Percentiles rank a stretch among this genome's conserved stretches.
These are phyloP conservation scores for Pangasius mekongensis DNA, from an alignment of 2,797 vertebrate species.

Conservation along the genomic window DNA sequence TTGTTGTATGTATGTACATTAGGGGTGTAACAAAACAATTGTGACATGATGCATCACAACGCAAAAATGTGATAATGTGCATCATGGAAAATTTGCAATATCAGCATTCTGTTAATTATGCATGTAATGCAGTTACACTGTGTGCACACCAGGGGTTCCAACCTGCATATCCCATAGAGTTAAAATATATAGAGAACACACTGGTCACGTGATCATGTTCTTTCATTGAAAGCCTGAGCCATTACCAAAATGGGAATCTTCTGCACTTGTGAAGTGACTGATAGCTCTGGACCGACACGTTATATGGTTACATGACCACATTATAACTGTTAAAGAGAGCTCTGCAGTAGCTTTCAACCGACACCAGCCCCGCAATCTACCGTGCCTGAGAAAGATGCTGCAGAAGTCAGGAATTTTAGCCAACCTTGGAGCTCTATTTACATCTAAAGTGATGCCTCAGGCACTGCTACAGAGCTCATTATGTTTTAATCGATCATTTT, in stretches of 20 bases:
- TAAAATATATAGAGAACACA: neutral
- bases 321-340: neutral
- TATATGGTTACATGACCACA: neutral
- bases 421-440: neutral
- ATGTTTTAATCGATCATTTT: neutral
- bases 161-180: neutral
- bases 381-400: neutral
- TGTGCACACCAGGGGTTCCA: neutral
- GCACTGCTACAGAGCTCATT: neutral
- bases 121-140: neutral
- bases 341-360: neutral
- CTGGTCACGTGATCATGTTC: neutral
- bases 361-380: neutral
- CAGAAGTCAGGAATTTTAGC: neutral
- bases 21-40: neutral
- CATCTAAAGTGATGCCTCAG: neutral
- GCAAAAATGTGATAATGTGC: neutral
- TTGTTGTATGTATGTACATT: neutral
- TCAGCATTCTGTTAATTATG: neutral
- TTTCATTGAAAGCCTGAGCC: neutral
- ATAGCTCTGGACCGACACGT: neutral
- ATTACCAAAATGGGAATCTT: neutral
- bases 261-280: neutral
- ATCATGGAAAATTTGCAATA: neutral
- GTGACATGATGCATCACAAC: no score